phyloP scores from a whole-genome alignment of 2,113 vertebrate genomes.

The Nansenia antarctica region DNA sequence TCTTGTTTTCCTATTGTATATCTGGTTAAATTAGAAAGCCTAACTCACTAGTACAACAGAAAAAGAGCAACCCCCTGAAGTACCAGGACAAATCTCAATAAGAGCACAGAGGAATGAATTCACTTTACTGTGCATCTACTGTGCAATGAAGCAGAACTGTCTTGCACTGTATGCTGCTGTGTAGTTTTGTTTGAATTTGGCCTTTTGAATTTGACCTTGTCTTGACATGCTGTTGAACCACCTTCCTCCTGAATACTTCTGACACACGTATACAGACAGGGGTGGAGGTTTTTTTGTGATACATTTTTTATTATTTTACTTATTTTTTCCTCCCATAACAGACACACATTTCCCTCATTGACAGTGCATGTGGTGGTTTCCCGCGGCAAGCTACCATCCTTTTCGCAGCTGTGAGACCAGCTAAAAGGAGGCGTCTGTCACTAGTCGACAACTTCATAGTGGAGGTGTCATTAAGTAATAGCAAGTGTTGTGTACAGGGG shows the following conservation, averaged over 20 bases:
- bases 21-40: not conserved
- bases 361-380: too few relatives aligned
- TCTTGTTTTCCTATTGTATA: not conserved
- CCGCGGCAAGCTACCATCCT: too few relatives aligned
- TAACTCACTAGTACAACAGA: not conserved
- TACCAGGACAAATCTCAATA: not conserved
- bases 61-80: not conserved
- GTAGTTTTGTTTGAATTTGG: not conserved
- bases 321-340: too few relatives aligned
- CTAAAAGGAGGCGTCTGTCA: too few relatives aligned
- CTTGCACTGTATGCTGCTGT: not conserved
- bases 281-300: too few relatives aligned
- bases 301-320: too few relatives aligned
- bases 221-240: not conserved
- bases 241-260: not conserved
- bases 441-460: too few relatives aligned
- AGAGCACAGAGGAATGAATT: not conserved
- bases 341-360: not conserved
- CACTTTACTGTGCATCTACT: too few relatives aligned
- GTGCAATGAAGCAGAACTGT: not conserved
- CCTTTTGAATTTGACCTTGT: not conserved
- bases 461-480: too few relatives aligned
- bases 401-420: too few relatives aligned
- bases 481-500: too few relatives aligned
- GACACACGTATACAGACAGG: too few relatives aligned